phyloP scores from a whole-genome alignment of 1,140 invertebrate genomes.

The Rhyacophila brunnea region DNA sequence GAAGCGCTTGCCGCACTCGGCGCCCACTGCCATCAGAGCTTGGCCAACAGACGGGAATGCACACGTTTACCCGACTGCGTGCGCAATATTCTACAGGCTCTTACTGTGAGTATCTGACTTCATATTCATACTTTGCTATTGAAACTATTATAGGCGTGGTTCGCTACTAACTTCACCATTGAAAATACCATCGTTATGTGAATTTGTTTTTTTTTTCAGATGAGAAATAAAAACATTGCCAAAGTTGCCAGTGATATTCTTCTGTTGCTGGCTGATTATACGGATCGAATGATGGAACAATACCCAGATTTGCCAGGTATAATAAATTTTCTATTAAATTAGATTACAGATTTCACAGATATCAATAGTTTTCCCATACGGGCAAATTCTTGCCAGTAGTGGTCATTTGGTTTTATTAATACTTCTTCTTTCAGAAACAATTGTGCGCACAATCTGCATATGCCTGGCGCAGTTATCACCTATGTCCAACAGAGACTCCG shows the following conservation, averaged over 20 bases:
- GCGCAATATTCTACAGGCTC: slow-evolving; percentile 80
- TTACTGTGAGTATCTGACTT: slow-evolving; percentile 66
- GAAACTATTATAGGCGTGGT: too few relatives aligned
- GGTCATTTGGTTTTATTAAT: too few relatives aligned
- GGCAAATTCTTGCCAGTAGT: too few relatives aligned
- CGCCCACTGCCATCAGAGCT: slow-evolving; percentile 50
- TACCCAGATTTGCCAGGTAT: slow-evolving; percentile 77
- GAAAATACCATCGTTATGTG: too few relatives aligned
- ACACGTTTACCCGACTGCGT: slow-evolving; percentile 69
- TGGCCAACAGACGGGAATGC: slow-evolving; percentile 39
- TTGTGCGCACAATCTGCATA: slow-evolving; percentile 49
- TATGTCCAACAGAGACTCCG: slow-evolving; percentile 54
- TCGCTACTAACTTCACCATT: too few relatives aligned
- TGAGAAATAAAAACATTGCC: slow-evolving; percentile 79
- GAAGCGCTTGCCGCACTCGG: slow-evolving; percentile 86
- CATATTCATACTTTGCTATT: too few relatives aligned
- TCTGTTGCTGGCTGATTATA: slow-evolving; percentile 78
- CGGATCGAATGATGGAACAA: slow-evolving; percentile 67
- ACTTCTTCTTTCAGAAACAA: slow-evolving; percentile 43
- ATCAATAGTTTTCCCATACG: too few relatives aligned
- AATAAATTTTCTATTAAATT: too few relatives aligned
- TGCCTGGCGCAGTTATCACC: slow-evolving; percentile 48
- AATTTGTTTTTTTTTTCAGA: slow-evolving; percentile 55
- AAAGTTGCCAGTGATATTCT: slow-evolving; percentile 87
- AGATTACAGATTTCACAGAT: too few relatives aligned